A percentile compares a stretch with the other conserved stretches of the same genome.
These are phyloP conservation scores for Diacarnus erythraeanus DNA, from an alignment of 37 sponge, comb jelly and placozoan species.

Conservation along the genomic window DNA sequence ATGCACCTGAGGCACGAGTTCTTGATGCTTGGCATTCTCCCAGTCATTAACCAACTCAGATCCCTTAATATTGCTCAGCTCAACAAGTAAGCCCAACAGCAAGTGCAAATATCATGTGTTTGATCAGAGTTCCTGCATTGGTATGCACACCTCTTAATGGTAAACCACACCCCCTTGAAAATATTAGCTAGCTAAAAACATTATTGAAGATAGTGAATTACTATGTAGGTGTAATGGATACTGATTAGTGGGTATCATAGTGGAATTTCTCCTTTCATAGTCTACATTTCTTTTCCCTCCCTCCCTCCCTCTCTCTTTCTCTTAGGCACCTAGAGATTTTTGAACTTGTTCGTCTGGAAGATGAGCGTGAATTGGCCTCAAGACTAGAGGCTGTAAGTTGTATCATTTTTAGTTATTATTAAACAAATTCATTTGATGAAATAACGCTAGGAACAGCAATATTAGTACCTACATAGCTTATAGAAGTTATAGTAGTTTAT, in stretches of 20 bases:
- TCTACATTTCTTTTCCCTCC: not conserved
- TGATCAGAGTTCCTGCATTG: too few relatives aligned
- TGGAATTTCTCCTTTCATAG: not conserved
- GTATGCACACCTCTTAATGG: too few relatives aligned
- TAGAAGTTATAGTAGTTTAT: too few relatives aligned
- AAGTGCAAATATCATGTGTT: too few relatives aligned
- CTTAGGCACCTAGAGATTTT: constrained; percentile 79
- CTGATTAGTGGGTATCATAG: too few relatives aligned
- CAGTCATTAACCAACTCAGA: constrained; percentile 58
- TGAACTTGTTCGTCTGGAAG: constrained; percentile 70
- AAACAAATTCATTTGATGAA: not conserved
- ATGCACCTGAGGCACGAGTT: constrained; percentile 82
- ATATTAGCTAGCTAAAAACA: too few relatives aligned
- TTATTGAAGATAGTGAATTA: not conserved
- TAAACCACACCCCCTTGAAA: too few relatives aligned
- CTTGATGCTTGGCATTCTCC: constrained; percentile 73
- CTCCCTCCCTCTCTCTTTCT: not conserved
- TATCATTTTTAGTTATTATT: not conserved
- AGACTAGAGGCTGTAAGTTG: constrained; percentile 73
- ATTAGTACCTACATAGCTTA: not conserved
- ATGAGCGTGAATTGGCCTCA: constrained; percentile 67
- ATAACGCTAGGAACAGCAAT: not conserved
- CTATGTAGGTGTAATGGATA: not conserved
- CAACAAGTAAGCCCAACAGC: constrained; percentile 55
- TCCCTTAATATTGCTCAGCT: constrained; percentile 57